These are phyloP conservation scores for Sphaerodactylus townsendi DNA, from an alignment of 2,113 vertebrate species.

Conservation along the genomic window DNA sequence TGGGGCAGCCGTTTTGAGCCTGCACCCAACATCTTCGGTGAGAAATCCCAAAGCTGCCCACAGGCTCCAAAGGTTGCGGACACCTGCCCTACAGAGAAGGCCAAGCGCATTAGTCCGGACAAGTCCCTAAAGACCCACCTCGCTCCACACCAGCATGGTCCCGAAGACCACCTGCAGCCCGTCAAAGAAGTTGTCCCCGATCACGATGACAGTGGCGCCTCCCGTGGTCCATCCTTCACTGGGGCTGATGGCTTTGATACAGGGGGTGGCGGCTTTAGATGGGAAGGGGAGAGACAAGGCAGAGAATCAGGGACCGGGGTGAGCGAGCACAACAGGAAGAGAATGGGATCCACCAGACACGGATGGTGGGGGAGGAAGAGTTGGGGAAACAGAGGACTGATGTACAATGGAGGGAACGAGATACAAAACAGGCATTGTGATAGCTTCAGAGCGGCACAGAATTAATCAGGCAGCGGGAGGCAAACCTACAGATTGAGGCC, in stretches of 20 bases:
- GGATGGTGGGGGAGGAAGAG: rapidly evolving
- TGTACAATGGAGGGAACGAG: background rate
- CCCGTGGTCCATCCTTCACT: conserved; percentile 96
- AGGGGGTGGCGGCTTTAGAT: conserved; percentile 91
- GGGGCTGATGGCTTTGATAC: conserved; percentile 96
- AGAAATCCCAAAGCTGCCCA: no score
- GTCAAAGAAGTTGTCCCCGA: conserved; percentile 93
- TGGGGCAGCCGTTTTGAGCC: no score
- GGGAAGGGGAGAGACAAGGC: conserved; percentile 45
- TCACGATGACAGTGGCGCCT: conserved; percentile 94
- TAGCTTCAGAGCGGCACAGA: background rate
- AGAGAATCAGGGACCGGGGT: background rate
- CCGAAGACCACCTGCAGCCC: conserved; percentile 92
- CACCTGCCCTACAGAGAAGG: no score
- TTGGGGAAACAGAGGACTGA: background rate
- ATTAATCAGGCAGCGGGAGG: no score
- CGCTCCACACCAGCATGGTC: conserved; percentile 94
- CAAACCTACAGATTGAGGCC: no score
- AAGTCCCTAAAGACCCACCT: conserved; percentile 73
- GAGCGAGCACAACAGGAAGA: background rate
- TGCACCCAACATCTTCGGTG: no score
- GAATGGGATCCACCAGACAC: rapidly evolving
- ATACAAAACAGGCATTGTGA: background rate
- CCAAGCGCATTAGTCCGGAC: no score
- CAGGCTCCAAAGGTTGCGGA: no score